Evolutionary conservation across 2,797 vertebrate species (phyloP), one percentile per base, ranked within the genome.

Genomic region (Karalla daura): DNA sequence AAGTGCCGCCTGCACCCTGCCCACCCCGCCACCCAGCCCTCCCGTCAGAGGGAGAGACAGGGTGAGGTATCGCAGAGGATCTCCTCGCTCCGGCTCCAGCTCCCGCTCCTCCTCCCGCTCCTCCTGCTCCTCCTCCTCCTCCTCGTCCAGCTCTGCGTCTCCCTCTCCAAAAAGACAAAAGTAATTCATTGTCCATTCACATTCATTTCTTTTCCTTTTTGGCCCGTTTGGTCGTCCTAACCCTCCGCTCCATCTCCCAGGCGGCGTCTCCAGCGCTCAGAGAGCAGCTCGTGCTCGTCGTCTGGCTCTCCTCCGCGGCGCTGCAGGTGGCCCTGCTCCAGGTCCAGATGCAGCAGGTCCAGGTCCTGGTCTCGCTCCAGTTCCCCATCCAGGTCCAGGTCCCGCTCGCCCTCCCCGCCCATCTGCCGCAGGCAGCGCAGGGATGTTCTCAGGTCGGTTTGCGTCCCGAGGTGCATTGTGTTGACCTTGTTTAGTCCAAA

Each of bases 111-210:
- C 74, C 60, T 90, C 92, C 3, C 7, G 75, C 12, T 72, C 70
- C 7, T 84, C 78, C 1, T 23, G 20, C 13, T 85, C 86, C 0
- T 89, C 89, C 0, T 94, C 86, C 0, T 90, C 86, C 2, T 88
- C 88, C 1, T 94, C 86, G 0, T 96, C 92, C 53, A 80, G 90
- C 44, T 94, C 95, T 32, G 55, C 84, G 24, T 96, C 95, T 0
- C 77, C 88, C 27, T 97, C 96, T 56, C 96, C 96, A 20, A 94
- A 95, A 28, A 93, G 94, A 87, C 93, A 92, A 82, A 96, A 93
- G 97, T 98, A 91, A 87, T n/a, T 15, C 7, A 1, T 44, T 30
- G 4, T 30, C 24, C 33, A 1, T 11, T 17, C 11, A 0, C 0
- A 0, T 15, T 41, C 4, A 24, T 8, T 36, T 4, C 39, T 7